Base-by-base conservation (phyloP, 2,888 invertebrate species). In the Osedax frankpressi region DNA sequence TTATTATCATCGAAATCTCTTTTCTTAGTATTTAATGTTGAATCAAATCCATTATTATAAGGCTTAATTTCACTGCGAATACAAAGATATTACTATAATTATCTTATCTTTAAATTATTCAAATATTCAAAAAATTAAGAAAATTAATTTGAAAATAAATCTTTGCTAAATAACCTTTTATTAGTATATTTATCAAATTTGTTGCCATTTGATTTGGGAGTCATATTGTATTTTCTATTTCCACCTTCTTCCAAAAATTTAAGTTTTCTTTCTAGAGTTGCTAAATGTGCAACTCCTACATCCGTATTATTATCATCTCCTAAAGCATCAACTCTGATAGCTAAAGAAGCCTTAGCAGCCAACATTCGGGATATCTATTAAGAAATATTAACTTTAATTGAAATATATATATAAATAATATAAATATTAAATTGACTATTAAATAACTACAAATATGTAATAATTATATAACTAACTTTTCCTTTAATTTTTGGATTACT, bases 261-360 rank as follows among this genome's bases (percentile, higher is more conserved):
- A 72, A 97, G 83, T 74, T 90, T 87, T 1, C 89, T 87, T 84
- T 97, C 95, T 74, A 98, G 84, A 82, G 92, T 93, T 0, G 91
- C 93, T 82, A 91, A 91, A 82, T 94, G 93, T 80, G 91, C 92
- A 0, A 91, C 89, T 2, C 97, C 97, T 28, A 97, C 85, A 76
- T 92, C 92, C 79, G 90, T 90, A 72, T 79, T 82, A 1, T 80
- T 84, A 62, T 93, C 94, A 82, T 98, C 97, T 0, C 95, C 95
- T 26, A 98, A 89, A 0, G 98, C 98, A 85, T 99, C 98, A 0
- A 94, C 91, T 79, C 98, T 89, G 0, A 92, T 92, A 0, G 93
- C 93, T 30, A 99, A 84, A 0, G 97, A 89, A 0, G 94, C 91
- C 84, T 99, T 99, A 0, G 97, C 95, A 0, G 98, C 97, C 79